Evolutionary conservation across 2,113 vertebrate genomes (phyloP), one percentile per base, ranked within the genome.

Genomic region (Festucalex cinctus): DNA sequence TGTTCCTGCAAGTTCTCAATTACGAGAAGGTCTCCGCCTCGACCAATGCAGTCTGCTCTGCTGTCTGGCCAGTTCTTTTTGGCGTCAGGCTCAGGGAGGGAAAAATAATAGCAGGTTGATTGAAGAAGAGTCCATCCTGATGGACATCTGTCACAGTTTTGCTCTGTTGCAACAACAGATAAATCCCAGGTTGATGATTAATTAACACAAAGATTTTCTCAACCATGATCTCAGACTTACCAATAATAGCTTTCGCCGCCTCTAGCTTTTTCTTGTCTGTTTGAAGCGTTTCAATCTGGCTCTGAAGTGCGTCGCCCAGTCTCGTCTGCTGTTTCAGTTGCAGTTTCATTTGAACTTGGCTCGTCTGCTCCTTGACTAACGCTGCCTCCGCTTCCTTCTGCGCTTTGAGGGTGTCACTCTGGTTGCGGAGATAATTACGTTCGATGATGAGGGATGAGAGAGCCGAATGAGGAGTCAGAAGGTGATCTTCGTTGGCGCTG

Each of bases 51-150:
- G 77, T 87, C 19, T 17, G 63, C 67, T 65, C 87, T 82, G 82
- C 88, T 86, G 0, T 78, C 81, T 0, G 0, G 9, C 89, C 89
- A 90, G 69, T 81, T 89, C 76, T 74, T 84, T 53, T 43, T 76
- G 19, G n/a, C 0, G 6, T 54, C 20, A 17, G 57, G 12, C 1
- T 9, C 56, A 49, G 17, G 0, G 5, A 10, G 1, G 56, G 89
- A 82, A 71, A 85, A 82, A 44, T 74, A 89, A 75, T 88, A 90
- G 63, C 89, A 90, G 0, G 68, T 60, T 3, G 77, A 74, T 56
- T 81, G 77, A 0, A 82, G 41, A 61, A 89, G 16, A 9, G 7
- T 13, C 88, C 88, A 90, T 65, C 67, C 76, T 19, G 54, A 12
- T n/a, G 5, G 78, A 39, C 89, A 90, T 46, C 43, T 72, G 46